Evolutionary conservation across 1,140 invertebrate species (phyloP), one percentile per base, ranked within the genome.

Genomic region (Drosophila repletoides): DNA sequence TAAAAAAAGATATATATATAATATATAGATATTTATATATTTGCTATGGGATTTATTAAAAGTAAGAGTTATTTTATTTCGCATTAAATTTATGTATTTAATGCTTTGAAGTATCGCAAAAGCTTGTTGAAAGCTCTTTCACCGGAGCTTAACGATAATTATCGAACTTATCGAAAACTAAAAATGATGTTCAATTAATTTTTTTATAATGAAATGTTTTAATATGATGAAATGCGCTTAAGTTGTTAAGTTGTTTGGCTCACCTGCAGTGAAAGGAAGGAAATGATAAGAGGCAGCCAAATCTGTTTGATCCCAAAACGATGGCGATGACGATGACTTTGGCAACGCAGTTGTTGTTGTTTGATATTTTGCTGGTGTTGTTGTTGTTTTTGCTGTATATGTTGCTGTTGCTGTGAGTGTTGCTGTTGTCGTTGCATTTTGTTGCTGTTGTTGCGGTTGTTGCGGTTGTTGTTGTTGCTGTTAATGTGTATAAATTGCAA

Each of bases 221-320:
- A 51, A 9, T n/a, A 19, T 48, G 38, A 46, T 36, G 15, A 29
- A 40, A 29, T 28, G 29, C 52, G 41, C 15, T 34, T 53, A 22
- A 12, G 7, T 33, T 58, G 19, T 40, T 31, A 10, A 9, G 15
- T 28, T 49, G 22, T 14, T 41, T 38, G 15, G 19, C 87, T 88
- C 66, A 88, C 87, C 87, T 88, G 87, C 66, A 88, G 87, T 88
- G 87, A 88, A 88, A 88, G 81, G 87, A 87, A 87, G 15, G 52
- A 28, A 68, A 88, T 69, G 74, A 79, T 81, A 72, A 88, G 66
- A 73, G 80, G 74, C 87, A 88, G 63, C 73, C 81, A 88, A 87
- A 88, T 87, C 76, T 83, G 86, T 65, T 88, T 88, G 79, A 68
- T 68, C 49, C 71, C 79, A 63, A 73, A 43, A 58, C 72, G 56